Evolutionary conservation across 2,888 invertebrate genomes (phyloP).

Genomic region (Orgyia antiqua): DNA sequence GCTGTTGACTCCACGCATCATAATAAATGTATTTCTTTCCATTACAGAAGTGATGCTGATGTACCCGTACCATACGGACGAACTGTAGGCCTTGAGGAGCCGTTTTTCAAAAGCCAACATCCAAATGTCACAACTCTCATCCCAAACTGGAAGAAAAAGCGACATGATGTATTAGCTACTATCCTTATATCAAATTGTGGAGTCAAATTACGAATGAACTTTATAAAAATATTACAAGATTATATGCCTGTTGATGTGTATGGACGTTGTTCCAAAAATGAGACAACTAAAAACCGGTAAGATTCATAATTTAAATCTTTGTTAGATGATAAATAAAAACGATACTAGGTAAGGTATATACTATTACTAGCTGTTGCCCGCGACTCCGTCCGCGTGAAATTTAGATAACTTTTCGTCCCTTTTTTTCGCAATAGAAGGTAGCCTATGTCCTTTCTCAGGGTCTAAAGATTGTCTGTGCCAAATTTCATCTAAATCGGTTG

Average conservation of each 20-base stretch:
- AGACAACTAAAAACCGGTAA: conserved; percentile 12
- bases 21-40: too few relatives aligned
- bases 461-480: too few relatives aligned
- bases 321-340: too few relatives aligned
- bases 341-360: too few relatives aligned
- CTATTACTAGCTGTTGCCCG: too few relatives aligned
- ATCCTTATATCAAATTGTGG: conserved; percentile 80
- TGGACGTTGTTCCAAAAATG: conserved; percentile 69
- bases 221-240: conserved; percentile 74
- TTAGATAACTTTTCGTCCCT: too few relatives aligned
- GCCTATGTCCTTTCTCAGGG: too few relatives aligned
- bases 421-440: too few relatives aligned
- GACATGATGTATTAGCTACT: conserved; percentile 62
- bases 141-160: conserved; percentile 62
- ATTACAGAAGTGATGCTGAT: conserved; percentile 79
- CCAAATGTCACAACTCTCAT: conserved; percentile 30
- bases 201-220: conserved; percentile 66
- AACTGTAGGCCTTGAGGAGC: conserved; percentile 47
- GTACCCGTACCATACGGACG: conserved; percentile 83
- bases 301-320: not conserved
- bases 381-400: too few relatives aligned
- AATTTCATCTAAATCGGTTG: too few relatives aligned
- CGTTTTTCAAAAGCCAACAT: conserved; percentile 12
- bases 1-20: too few relatives aligned
- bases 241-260: conserved; percentile 78